Percentiles rank a stretch among this genome's conserved stretches.
phyloP scores from a whole-genome alignment of 2,888 invertebrate genomes.

The Dynastes hyllus region DNA sequence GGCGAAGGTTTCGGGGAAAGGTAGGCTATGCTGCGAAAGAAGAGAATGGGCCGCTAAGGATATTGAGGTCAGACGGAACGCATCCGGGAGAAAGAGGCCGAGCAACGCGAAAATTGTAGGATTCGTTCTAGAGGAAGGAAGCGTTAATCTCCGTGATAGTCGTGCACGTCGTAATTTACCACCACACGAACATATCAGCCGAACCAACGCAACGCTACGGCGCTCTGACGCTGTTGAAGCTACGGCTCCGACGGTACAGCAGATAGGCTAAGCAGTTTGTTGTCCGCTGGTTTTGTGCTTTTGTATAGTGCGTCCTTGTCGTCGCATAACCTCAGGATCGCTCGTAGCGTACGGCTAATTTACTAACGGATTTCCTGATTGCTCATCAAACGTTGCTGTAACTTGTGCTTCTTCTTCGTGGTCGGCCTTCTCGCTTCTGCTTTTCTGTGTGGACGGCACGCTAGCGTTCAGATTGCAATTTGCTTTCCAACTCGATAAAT shows the following conservation, averaged over 20 bases:
- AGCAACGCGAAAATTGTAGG: constrained; percentile 46
- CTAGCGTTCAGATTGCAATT: not conserved
- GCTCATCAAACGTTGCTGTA: constrained; percentile 52
- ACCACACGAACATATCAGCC: constrained; percentile 43
- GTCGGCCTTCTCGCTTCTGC: not conserved
- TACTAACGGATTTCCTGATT: constrained; percentile 56
- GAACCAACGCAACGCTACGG: not conserved
- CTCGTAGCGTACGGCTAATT: constrained; percentile 51
- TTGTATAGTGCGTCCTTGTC: constrained; percentile 1
- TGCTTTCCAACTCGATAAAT: constrained; percentile 13
- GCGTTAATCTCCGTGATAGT: constrained; percentile 39
- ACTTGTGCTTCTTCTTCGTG: constrained; percentile 1
- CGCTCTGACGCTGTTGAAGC: constrained; percentile 12
- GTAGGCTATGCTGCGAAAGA: not conserved
- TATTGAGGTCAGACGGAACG: constrained; percentile 9
- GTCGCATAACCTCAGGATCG: constrained; percentile 39
- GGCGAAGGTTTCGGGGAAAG: not conserved
- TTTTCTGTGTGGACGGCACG: not conserved
- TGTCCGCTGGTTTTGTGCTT: constrained; percentile 16
- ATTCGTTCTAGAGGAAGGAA: constrained; percentile 43
- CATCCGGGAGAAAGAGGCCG: constrained; percentile 14
- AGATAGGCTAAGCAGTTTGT: constrained; percentile 20
- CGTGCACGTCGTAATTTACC: constrained; percentile 44
- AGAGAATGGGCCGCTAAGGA: constrained; percentile 5
- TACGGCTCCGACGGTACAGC: not conserved